These are phyloP conservation scores for Limnephilus marmoratus DNA, from an alignment of 2,888 invertebrate species.

Conservation along the genomic window DNA sequence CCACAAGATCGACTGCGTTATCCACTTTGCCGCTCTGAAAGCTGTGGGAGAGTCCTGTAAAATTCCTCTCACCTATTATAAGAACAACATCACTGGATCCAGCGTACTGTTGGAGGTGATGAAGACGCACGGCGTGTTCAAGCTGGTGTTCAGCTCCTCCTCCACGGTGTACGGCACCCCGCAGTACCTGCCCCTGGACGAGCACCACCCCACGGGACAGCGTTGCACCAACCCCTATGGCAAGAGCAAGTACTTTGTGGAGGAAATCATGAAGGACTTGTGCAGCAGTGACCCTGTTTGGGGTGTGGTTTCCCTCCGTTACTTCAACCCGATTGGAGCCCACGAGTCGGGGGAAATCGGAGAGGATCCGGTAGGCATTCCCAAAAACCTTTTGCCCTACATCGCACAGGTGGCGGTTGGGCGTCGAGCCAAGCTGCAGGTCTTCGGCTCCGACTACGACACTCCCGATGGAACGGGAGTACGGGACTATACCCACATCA, in stretches of 20 bases:
- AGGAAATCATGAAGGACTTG: slow-evolving; percentile 94
- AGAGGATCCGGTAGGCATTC: slow-evolving; percentile 93
- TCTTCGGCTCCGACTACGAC: too few species aligned
- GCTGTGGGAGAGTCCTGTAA: too few species aligned
- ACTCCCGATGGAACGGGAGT: too few species aligned
- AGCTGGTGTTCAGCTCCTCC: slow-evolving; percentile 90
- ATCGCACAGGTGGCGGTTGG: slow-evolving; percentile 82
- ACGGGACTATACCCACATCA: too few species aligned
- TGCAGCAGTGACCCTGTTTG: slow-evolving; percentile 86
- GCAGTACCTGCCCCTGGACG: slow-evolving; percentile 88
- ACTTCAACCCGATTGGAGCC: slow-evolving; percentile 98
- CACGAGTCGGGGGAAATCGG: slow-evolving; percentile 93
- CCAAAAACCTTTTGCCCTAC: slow-evolving; percentile 97
- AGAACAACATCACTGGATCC: too few species aligned
- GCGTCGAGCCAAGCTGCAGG: too few species aligned
- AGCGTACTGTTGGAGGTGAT: slow-evolving; percentile 80
- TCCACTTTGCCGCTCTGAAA: too few species aligned
- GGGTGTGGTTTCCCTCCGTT: slow-evolving; percentile 89
- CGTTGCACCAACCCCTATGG: slow-evolving; percentile 96
- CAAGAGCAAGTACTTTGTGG: slow-evolving; percentile 94
- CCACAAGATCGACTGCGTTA: too few species aligned
- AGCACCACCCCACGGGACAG: slow-evolving; percentile 88
- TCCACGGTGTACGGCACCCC: slow-evolving; percentile 97
- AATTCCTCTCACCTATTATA: too few species aligned
- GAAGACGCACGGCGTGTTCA: slow-evolving; percentile 84